Evolutionary conservation across 2,113 vertebrate genomes (phyloP).

Genomic region (Rhinolophus ferrumequinum): DNA sequence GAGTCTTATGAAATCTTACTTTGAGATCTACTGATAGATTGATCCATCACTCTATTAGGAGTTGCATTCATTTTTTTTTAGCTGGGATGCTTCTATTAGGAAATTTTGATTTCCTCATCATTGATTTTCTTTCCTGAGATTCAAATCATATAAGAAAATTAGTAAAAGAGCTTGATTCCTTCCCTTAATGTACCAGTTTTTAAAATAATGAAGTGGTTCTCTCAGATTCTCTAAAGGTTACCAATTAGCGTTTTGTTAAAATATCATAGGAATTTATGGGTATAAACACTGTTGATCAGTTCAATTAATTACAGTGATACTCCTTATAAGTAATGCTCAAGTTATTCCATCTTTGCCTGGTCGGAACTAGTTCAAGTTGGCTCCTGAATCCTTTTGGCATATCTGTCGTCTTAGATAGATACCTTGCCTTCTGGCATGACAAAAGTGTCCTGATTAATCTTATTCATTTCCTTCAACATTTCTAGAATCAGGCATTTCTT

Average conservation of each 20-base stretch:
- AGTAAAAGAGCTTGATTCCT: neutral
- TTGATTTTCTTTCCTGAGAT: neutral
- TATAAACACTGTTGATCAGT: neutral
- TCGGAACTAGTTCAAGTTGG: neutral
- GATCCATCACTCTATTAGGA: neutral
- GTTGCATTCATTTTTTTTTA: neutral
- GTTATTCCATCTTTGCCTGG: neutral
- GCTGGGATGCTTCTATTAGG: neutral
- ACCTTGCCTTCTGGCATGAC: neutral
- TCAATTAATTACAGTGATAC: neutral
- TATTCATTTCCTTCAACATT: neutral
- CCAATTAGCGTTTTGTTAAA: neutral
- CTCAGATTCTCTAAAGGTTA: neutral
- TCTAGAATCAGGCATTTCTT: neutral
- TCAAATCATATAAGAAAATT: neutral
- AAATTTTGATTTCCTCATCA: neutral
- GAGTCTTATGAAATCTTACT: neutral
- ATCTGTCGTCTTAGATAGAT: neutral
- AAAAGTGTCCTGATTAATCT: neutral
- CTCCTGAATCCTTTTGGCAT: neutral
- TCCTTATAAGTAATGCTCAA: neutral
- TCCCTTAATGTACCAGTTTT: neutral
- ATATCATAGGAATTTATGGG: neutral
- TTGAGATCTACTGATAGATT: neutral
- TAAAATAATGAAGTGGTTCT: slow-evolving; percentile 11